Conservation (phyloP, 2,888 invertebrate species). For the Stenoptilia bipunctidactyla region DNA sequence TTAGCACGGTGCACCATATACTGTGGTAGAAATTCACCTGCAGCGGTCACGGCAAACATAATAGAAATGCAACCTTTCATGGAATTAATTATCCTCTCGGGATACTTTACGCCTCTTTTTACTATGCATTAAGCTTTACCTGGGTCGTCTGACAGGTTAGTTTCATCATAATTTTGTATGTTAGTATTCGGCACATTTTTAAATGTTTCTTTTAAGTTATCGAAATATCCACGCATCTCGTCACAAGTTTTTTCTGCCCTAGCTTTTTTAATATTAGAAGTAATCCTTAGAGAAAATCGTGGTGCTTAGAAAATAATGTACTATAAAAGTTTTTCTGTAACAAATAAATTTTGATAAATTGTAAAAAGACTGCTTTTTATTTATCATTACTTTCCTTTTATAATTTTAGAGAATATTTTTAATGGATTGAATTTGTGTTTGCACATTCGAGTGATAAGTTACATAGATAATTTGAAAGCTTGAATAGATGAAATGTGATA, state of each 20-base stretch:
- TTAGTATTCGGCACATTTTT: neutral
- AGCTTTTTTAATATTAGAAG: slow-evolving; percentile 9
- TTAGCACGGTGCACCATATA: slow-evolving; percentile 15
- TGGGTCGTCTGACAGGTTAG: slow-evolving; percentile 16
- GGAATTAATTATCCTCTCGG: slow-evolving; percentile 11
- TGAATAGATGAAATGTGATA: no score
- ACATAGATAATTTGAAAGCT: no score
- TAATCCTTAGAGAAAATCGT: slow-evolving; percentile 4
- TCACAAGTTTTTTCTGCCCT: slow-evolving; percentile 9
- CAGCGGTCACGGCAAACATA: slow-evolving; percentile 16
- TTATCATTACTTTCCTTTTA: no score
- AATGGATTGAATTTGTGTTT: no score
- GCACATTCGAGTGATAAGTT: no score
- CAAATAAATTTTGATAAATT: slow-evolving; percentile 6
- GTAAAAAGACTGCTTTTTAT: slow-evolving; percentile 6
- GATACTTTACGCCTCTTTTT: slow-evolving; percentile 9
- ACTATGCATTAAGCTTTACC: slow-evolving; percentile 14
- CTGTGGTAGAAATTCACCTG: slow-evolving; percentile 11
- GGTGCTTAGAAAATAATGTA: no score
- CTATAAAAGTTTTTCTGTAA: no score
- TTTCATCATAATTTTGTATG: slow-evolving; percentile 13
- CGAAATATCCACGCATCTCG: slow-evolving; percentile 5
- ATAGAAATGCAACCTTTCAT: slow-evolving; percentile 13
- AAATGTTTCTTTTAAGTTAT: neutral
- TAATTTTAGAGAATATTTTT: no score